Evolutionary conservation across 2,888 invertebrate genomes (phyloP).

Genomic region (Sesia apiformis): DNA sequence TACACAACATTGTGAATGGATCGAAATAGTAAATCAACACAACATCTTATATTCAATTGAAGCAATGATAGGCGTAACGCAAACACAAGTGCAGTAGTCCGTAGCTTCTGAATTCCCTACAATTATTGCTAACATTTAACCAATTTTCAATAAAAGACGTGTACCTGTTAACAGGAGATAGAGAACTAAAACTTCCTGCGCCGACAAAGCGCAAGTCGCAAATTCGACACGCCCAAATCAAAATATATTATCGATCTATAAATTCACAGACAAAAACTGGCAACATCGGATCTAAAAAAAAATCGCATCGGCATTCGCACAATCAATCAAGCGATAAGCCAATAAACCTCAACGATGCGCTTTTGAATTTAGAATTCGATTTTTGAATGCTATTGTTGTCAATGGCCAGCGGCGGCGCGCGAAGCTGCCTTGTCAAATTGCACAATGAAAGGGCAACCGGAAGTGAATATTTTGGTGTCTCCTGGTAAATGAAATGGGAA

Average conservation of each 20-base stretch:
- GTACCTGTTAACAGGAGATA: constrained; percentile 49
- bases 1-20: too few species aligned
- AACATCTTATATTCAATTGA: constrained; percentile 17
- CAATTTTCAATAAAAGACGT: constrained; percentile 20
- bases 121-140: constrained; percentile 7
- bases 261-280: constrained; percentile 30
- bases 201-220: constrained; percentile 46
- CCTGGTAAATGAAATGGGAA: constrained; percentile 42
- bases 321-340: constrained; percentile 75
- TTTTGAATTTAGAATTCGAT: constrained; percentile 70
- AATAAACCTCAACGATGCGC: constrained; percentile 75
- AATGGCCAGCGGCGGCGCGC: constrained; percentile 59
- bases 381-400: constrained; percentile 60
- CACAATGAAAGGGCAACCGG: constrained; percentile 65
- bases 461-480: constrained; percentile 60
- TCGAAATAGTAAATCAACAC: too few species aligned
- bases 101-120: constrained; percentile 18
- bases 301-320: constrained; percentile 58
- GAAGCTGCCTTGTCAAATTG: constrained; percentile 60
- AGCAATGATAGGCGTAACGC: constrained; percentile 55
- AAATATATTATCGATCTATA: constrained; percentile 62
- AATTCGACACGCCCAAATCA: constrained; percentile 73
- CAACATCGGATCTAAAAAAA: constrained; percentile 30
- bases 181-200: constrained; percentile 52
- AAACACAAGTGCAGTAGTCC: constrained; percentile 61